Conservation (phyloP, 2,797 vertebrate species). For the Lacerta agilis region DNA sequence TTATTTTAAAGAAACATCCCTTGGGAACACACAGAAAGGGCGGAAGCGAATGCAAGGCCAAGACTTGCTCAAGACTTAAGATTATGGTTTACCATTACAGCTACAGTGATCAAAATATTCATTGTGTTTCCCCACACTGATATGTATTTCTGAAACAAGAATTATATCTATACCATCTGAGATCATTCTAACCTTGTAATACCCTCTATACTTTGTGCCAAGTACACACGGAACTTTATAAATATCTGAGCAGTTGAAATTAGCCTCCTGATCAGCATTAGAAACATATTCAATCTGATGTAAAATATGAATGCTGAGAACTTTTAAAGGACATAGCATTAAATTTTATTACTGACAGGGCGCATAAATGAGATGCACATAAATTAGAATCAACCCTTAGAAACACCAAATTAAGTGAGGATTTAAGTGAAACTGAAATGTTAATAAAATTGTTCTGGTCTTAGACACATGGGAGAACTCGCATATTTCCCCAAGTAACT, state of each 20-base stretch:
- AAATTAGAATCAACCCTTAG: neutral
- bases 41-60: neutral
- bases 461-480: neutral
- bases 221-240: constrained; percentile 21
- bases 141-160: neutral
- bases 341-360: neutral
- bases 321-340: neutral
- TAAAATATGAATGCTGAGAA: constrained; percentile 8
- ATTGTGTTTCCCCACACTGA: neutral
- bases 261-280: constrained; percentile 25
- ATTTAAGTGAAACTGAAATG: neutral
- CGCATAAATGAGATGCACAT: neutral
- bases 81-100: neutral
- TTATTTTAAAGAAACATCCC: neutral
- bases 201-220: constrained; percentile 1
- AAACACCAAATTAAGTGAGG: neutral
- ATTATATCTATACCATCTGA: neutral
- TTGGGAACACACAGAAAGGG: neutral
- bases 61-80: neutral
- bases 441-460: neutral
- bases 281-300: neutral
- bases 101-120: neutral
- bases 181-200: neutral
- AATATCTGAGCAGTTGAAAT: constrained; percentile 18
- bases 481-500: neutral